Evolutionary conservation across 2,888 invertebrate species (phyloP), one percentile per base, ranked within the genome.

Genomic region (Lumbricus terrestris): DNA sequence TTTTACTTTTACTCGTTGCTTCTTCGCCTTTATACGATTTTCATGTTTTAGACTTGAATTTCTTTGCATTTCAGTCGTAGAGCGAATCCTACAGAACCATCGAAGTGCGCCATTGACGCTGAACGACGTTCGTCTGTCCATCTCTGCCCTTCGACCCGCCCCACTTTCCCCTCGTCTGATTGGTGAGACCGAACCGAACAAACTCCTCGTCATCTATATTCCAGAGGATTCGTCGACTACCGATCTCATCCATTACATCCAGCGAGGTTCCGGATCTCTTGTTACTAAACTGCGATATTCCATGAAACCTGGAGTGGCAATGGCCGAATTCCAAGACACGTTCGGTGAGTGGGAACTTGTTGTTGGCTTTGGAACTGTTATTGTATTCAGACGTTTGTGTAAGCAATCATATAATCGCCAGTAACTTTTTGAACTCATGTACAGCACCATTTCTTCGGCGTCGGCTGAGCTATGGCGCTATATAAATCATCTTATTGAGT

Each of bases 91-190:
- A 20, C 69, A 47, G 88, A 38, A 90, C 47, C 54, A 88, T 37
- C 69, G 90, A 38, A 35, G 38, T 15, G 40, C 0, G 20, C 90
- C 90, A 18, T 2, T 90, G 37, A 35, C 29, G 37, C 90, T 90
- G 5, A 38, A 42, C 33, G n/a, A 37, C 34, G 23, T 85, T 38
- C 89, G 85, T 11, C 89, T 90, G n/a, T 20, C 37, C 16, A 33
- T 90, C 33, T 37, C n/a, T 23, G 34, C 83, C 8, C 54, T 90
- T 83, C 54, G 18, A 35, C 90, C 90, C n/a, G 34, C 47, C 42
- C 34, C 54, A 29, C 18, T 82, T 33, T 85, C 89, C 37, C 89
- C 88, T 33, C 20, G 18, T 34, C 29, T 89, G 18, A 35, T 29
- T 8, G 90, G 89, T 42, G 89, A 54, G 23, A n/a, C 40, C 13